Evolutionary conservation across 1,140 invertebrate species (phyloP), one percentile per base, ranked within the genome.

Genomic region (Sweltsa coloradensis): DNA sequence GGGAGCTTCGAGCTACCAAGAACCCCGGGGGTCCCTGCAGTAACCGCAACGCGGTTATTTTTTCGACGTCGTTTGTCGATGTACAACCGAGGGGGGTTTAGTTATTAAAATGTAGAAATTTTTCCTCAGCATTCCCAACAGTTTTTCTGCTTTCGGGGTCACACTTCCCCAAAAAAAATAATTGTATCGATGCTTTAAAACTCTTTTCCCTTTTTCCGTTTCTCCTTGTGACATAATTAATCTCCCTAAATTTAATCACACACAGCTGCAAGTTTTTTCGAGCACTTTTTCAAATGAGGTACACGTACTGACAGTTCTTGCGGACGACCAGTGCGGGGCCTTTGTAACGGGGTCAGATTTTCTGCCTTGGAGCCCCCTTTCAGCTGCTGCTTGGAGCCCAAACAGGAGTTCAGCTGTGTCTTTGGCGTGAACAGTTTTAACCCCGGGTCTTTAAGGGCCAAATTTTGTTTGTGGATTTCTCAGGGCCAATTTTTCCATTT

Each of bases 151-250:
- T 51, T 53, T 51, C 18, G n/a, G 54, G 52, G 22, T 57, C 45
- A 37, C 61, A 61, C 18, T 60, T 63, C 29, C 54, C 39, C 53
- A 69, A n/a, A n/a, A n/a, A 66, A 54, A 73, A 62, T 5, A 41
- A 13, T 16, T 56, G 45, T n/a, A 78, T 52, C 1, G 61, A 57
- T 16, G 51, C 47, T 1, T 54, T 53, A 49, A 68, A 66, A 44
- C 56, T 59, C n/a, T 63, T 49, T 5, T 60, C 55, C 18, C 66
- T 54, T 70, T 61, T 5, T 53, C 34, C 41, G 64, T 61, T 27
- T 71, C 66, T 60, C 80, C 76, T 59, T 76, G 71, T 0, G 73
- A 68, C 3, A 81, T 55, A 7, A 68, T 63, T 40, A 80, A 76
- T 67, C 57, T 78, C 75, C 16, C 78, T 58, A 5, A 74, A 56